phyloP scores from a whole-genome alignment of 2,888 invertebrate species.

The Parelbella ahira region DNA sequence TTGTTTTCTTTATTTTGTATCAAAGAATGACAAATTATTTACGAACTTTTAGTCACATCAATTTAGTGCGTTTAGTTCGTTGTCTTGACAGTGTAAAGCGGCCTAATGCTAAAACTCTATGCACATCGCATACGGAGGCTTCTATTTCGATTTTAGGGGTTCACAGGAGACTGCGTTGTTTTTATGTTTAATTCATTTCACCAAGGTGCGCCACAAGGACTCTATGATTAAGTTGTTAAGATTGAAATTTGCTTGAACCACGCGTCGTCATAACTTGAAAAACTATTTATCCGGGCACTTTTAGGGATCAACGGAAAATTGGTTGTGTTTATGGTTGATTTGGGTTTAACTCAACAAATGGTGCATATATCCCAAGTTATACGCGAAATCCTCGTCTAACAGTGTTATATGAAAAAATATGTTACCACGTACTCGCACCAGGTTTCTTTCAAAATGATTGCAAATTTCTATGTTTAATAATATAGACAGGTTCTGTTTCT shows the following conservation, averaged over 20 bases:
- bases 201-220: neutral
- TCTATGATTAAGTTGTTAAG: slow-evolving; percentile 1
- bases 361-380: slow-evolving; percentile 29
- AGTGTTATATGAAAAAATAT: too few species aligned
- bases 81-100: slow-evolving; percentile 17
- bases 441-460: too few species aligned
- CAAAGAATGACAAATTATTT: too few species aligned
- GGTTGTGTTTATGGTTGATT: slow-evolving; percentile 55
- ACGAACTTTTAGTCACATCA: too few species aligned
- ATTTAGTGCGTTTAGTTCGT: too few species aligned
- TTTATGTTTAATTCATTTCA: slow-evolving; percentile 34
- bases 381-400: neutral
- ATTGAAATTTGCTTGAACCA: neutral
- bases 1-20: too few species aligned
- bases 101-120: slow-evolving; percentile 37
- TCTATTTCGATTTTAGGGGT: slow-evolving; percentile 55
- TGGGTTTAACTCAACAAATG: slow-evolving; percentile 51
- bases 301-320: slow-evolving; percentile 68
- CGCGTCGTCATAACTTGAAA: neutral
- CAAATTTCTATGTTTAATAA: too few species aligned
- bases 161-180: slow-evolving; percentile 56
- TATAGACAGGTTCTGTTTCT: too few species aligned
- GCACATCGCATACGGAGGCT: slow-evolving; percentile 55
- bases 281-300: slow-evolving; percentile 54
- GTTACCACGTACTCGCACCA: too few species aligned